A percentile compares a stretch with the other conserved stretches of the same genome.
These are phyloP conservation scores for Samia ricini DNA, from an alignment of 1,140 invertebrate species.

Conservation along the genomic window DNA sequence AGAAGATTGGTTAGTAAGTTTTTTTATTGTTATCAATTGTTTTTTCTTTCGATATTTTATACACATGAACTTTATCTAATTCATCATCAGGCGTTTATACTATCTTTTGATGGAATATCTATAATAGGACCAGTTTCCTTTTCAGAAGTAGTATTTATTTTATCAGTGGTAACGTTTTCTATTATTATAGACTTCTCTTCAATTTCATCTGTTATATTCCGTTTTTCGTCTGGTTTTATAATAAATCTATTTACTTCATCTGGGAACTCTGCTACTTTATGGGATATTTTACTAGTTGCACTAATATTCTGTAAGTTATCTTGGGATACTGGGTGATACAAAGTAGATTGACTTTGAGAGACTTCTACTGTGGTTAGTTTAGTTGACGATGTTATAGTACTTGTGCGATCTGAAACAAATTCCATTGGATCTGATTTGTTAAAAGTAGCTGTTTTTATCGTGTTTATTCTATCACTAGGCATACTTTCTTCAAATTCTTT, in stretches of 20 bases:
- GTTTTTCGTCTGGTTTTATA: not conserved
- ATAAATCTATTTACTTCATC: constrained; percentile 33
- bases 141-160: not conserved
- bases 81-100: constrained; percentile 3
- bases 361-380: constrained; percentile 50
- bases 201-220: not conserved
- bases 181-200: constrained; percentile 3
- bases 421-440: constrained; percentile 39
- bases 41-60: constrained; percentile 5
- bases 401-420: constrained; percentile 41
- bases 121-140: constrained; percentile 7
- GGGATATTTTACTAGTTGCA: constrained; percentile 19
- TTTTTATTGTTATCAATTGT: not conserved
- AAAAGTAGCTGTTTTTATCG: constrained; percentile 15
- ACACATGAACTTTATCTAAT: constrained; percentile 5
- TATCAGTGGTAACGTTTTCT: not conserved
- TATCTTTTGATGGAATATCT: constrained; percentile 3
- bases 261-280: constrained; percentile 23
- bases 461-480: constrained; percentile 15
- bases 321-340: not conserved
- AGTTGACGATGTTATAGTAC: constrained; percentile 42
- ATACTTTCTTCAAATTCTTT: constrained; percentile 17
- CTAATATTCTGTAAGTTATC: constrained; percentile 9
- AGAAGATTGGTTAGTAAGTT: not conserved
- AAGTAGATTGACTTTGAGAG: constrained; percentile 21